Evolutionary conservation across 2,888 invertebrate genomes (phyloP), one percentile per base, ranked within the genome.

Genomic region (Tupiocoris notatus): DNA sequence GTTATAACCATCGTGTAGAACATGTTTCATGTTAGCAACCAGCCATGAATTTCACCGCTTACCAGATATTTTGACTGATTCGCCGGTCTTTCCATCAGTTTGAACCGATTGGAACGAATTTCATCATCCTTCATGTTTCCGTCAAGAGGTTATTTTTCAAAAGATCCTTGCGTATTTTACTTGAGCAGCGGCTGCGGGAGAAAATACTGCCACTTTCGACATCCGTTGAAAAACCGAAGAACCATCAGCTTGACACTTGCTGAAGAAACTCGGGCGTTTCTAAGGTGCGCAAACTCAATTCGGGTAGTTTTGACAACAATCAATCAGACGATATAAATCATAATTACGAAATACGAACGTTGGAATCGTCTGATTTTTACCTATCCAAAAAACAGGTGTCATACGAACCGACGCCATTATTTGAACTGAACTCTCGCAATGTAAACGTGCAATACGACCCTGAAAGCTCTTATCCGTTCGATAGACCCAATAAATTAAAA

Each of bases 131-230:
- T n/a, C n/a, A 96, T 96, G 96, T 88, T 96, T 82, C 93, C 95
- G 58, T 92, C 95, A 77, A 92, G 93, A 81, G 96, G 95, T 79
- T 91, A 93, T 84, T 96, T 96, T 83, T 91, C 92, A 85, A 89
- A 90, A 81, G 89, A 94, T 79, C 89, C 88, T 81, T 96, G 96
- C 84, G 95, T 96, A 22, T 95, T 92, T 86, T 94, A 89, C 84
- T 89, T 91, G 82, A 89, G 87, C 83, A 91, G 90, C 78, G 85
- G 89, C 68, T 96, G 96, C 85, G 91, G 91, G 81, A 87, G 96
- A 82, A 95, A 95, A 21, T 94, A 95, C 85, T 96, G 96, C 86
- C 95, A 96, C 86, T 96, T 93, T 84, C 90, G 92, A 83, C 96
- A 96, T 85, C 88, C 89, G 80, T 91, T 89, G 82, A 91, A 89